Evolutionary conservation across 2,888 invertebrate species (phyloP), one percentile per base, ranked within the genome.

Genomic region (Punctoribates punctum): DNA sequence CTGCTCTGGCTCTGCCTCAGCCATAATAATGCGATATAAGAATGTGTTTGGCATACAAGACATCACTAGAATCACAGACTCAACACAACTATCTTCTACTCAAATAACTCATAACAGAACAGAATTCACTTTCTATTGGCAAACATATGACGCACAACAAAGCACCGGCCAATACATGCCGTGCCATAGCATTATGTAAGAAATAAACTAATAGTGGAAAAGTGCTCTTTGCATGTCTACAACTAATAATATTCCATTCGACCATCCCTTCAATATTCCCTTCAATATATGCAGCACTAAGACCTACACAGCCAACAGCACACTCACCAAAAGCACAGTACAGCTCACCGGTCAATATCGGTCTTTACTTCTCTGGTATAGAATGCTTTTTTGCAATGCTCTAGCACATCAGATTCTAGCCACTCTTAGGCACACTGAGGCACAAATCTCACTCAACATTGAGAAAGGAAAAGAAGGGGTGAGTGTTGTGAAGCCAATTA

Each of bases 121-220:
- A 20, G 25, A 60, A 67, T 34, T 67, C 67, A 67, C 34, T 67
- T 17, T 67, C 67, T 67, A 67, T 67, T 67, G 67, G 67, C 38
- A 8, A 38, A 67, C 67, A 67, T 67, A 67, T 67, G 67, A 17
- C 38, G 67, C 67, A 34, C 25, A 60, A 60, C 29, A 67, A 9
- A 67, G 38, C n/a, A 67, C 34, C 34, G 67, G 62, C 62, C 62
- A 60, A 62, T 62, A 62, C 67, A 20, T 27, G 23, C 25, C 17
- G 27, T 11, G 27, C 27, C 29, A 15, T 38, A 11, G 11, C 20
- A 67, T 67, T 34, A 67, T 67, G 38, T 67, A 67, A 67, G 67
- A 17, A n/a, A 34, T 38, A 25, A 38, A 34, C 67, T 67, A 67
- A 67, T 67, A 34, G 34, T 34, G 34, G 34, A 34, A 34, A 34